These are phyloP conservation scores for Sceliomorpha sp. DNA, from an alignment of 2,888 invertebrate species.

Conservation along the genomic window DNA sequence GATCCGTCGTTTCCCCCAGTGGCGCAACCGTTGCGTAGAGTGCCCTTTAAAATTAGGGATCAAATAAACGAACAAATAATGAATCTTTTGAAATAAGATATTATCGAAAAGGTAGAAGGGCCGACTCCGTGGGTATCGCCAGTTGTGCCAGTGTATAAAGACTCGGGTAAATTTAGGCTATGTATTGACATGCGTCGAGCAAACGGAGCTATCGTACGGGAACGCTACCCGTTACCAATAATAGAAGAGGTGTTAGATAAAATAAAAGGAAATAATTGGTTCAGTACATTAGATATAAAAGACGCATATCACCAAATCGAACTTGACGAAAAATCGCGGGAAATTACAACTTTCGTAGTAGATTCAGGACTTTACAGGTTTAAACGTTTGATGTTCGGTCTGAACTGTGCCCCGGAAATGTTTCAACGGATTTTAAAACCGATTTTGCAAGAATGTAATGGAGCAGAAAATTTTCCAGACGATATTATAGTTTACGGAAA, in stretches of 20 bases:
- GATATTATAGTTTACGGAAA: conserved; percentile 73
- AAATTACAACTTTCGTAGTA: conserved; percentile 75
- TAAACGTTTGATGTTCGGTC: conserved; percentile 76
- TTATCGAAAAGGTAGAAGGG: conserved; percentile 9
- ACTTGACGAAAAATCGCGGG: conserved; percentile 63
- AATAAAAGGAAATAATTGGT: conserved; percentile 49
- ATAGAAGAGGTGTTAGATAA: conserved; percentile 38
- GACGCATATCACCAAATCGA: conserved; percentile 74
- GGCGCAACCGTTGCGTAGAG: conserved; percentile 37
- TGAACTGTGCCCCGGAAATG: conserved; percentile 77
- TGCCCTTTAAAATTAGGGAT: conserved; percentile 44
- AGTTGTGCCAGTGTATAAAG: conserved; percentile 63
- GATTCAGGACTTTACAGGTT: conserved; percentile 71
- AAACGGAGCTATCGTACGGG: conserved; percentile 54
- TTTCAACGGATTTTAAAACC: conserved; percentile 71
- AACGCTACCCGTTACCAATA: conserved; percentile 37
- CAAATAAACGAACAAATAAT: conserved; percentile 55
- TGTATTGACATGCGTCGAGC: conserved; percentile 59
- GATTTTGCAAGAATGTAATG: too few relatives aligned
- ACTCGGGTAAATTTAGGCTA: conserved; percentile 46
- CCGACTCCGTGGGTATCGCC: conserved; percentile 62
- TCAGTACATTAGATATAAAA: conserved; percentile 64
- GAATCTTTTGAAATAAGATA: conserved; percentile 33
- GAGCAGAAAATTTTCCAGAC: conserved; percentile 56
- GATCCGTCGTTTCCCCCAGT: conserved; percentile 44